phyloP scores from a whole-genome alignment of 2,113 vertebrate species.

The Meles meles region DNA sequence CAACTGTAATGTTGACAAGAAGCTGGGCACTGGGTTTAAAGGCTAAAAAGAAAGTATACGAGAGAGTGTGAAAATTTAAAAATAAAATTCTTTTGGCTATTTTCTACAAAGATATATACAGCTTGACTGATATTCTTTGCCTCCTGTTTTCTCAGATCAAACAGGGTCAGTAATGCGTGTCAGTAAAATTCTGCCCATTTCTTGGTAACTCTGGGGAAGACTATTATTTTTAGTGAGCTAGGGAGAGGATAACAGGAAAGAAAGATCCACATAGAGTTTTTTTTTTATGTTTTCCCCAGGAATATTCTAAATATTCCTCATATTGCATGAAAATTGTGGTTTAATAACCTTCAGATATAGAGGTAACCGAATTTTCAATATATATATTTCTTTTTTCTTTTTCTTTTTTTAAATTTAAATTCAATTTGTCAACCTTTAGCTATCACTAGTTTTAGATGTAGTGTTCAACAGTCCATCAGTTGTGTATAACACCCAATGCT shows the following conservation, averaged over 20 bases:
- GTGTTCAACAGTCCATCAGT: neutral
- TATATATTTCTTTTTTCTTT: neutral
- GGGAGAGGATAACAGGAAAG: neutral
- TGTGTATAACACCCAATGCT: neutral
- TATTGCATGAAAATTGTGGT: neutral
- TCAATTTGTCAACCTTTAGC: neutral
- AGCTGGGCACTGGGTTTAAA: constrained; percentile 41
- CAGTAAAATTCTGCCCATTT: neutral
- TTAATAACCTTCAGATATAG: neutral
- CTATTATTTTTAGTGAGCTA: neutral
- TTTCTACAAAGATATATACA: neutral
- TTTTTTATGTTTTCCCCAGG: neutral
- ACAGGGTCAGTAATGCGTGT: neutral
- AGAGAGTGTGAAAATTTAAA: neutral
- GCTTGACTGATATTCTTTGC: neutral
- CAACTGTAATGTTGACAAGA: neutral
- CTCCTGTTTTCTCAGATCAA: neutral
- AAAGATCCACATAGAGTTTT: neutral
- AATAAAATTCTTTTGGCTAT: neutral
- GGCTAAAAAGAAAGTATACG: constrained; percentile 4
- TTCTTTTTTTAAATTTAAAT: neutral
- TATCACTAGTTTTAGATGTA: neutral
- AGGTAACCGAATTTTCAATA: neutral
- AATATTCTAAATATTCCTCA: neutral
- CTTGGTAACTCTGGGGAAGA: neutral